These are phyloP conservation scores for Calameuta filiformis DNA, from an alignment of 2,888 invertebrate species.

Conservation along the genomic window DNA sequence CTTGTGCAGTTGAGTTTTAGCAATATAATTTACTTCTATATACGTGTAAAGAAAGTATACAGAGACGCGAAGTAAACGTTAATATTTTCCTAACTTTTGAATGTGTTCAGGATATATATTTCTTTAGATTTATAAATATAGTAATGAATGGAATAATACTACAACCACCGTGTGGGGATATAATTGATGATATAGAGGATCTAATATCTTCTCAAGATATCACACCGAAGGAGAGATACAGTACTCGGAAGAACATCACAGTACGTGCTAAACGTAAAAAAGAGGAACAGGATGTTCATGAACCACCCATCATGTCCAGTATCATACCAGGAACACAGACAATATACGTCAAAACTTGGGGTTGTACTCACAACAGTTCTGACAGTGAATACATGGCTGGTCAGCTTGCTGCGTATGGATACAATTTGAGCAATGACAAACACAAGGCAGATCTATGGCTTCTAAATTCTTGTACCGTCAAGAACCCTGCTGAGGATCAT, in stretches of 20 bases:
- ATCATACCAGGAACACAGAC: slow-evolving; percentile 75
- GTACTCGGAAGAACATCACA: slow-evolving; percentile 76
- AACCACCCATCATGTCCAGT: slow-evolving; percentile 50
- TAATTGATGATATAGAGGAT: slow-evolving; percentile 87
- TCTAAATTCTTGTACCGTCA: slow-evolving; percentile 97
- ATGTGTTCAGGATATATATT: not conserved
- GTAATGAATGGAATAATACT: not conserved
- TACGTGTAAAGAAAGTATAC: not conserved
- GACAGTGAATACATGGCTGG: slow-evolving; percentile 99
- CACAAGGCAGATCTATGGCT: slow-evolving; percentile 91
- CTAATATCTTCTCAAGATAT: slow-evolving; percentile 83
- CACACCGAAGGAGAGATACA: slow-evolving; percentile 82
- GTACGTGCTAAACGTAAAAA: slow-evolving; percentile 70
- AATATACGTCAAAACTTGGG: slow-evolving; percentile 88
- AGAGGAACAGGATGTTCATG: slow-evolving; percentile 31
- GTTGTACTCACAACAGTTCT: slow-evolving; percentile 97
- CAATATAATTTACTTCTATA: too few relatives aligned
- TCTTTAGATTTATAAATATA: not conserved
- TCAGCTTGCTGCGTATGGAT: slow-evolving; percentile 88
- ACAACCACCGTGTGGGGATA: slow-evolving; percentile 70
- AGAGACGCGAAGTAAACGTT: not conserved
- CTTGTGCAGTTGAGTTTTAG: not conserved
- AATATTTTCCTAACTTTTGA: too few relatives aligned
- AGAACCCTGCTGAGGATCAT: slow-evolving; percentile 96
- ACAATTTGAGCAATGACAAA: slow-evolving; percentile 84